Conservation (phyloP, 2,113 vertebrate species). For the Pluvianellus socialis region DNA sequence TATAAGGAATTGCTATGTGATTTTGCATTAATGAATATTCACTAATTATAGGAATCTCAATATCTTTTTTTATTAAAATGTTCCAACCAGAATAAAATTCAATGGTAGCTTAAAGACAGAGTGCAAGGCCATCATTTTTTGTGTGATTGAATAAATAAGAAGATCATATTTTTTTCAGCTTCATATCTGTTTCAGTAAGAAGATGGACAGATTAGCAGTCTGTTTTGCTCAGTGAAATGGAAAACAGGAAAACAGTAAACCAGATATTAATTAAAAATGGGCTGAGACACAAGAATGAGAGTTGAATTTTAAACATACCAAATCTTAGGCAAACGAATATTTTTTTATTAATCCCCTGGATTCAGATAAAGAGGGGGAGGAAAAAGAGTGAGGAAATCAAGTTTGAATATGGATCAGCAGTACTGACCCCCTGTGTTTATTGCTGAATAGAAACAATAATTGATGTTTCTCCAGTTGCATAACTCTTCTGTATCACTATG, state of each 20-base stretch:
- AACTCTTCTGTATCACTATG: not conserved
- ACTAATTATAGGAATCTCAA: not conserved
- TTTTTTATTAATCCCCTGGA: not conserved
- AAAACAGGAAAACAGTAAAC: constrained; percentile 15
- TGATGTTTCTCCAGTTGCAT: not conserved
- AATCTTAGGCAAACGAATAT: not conserved
- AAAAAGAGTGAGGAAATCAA: not conserved
- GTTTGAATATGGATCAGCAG: not conserved
- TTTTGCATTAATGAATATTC: constrained; percentile 12
- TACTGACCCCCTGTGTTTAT: not conserved
- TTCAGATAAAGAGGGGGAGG: not conserved
- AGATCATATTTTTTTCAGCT: not conserved
- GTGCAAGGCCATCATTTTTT: not conserved
- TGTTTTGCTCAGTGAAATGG: constrained; percentile 18
- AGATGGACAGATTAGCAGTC: not conserved
- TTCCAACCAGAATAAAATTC: not conserved
- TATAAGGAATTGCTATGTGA: not conserved
- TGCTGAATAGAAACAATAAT: not conserved
- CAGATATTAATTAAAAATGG: constrained; percentile 25
- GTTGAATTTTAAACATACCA: constrained; percentile 22
- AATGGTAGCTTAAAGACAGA: not conserved
- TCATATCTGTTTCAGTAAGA: not conserved
- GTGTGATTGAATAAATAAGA: not conserved
- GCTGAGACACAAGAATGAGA: not conserved
- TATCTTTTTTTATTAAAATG: constrained; percentile 6